phyloP scores from a whole-genome alignment of 2,113 vertebrate genomes.

The Tragelaphus imberbis region DNA sequence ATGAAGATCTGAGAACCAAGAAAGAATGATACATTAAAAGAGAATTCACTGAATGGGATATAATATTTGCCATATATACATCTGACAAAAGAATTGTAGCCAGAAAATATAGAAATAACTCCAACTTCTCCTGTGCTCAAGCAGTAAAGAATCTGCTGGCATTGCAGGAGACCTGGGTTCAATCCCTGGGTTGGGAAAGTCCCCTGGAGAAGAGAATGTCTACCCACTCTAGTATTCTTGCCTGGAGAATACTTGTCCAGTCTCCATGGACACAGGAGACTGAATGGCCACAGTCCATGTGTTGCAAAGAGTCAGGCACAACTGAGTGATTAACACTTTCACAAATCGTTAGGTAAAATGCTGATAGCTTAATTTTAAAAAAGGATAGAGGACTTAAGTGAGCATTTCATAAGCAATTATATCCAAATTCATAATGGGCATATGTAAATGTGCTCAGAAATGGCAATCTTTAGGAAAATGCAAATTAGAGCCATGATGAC shows the following conservation, averaged over 20 bases:
- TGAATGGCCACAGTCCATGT: background rate
- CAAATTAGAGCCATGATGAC: slow-evolving; percentile 22
- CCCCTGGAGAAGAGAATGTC: background rate
- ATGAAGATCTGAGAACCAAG: background rate
- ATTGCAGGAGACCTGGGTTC: background rate
- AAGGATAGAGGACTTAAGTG: background rate
- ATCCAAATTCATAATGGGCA: background rate
- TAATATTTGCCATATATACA: background rate
- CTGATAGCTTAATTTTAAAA: background rate
- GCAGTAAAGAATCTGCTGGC: background rate
- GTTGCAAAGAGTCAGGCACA: background rate
- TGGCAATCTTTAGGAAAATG: background rate
- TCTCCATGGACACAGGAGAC: background rate
- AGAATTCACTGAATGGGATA: background rate
- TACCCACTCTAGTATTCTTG: background rate
- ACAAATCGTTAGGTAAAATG: background rate
- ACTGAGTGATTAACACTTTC: background rate
- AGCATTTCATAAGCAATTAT: background rate
- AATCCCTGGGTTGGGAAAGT: background rate
- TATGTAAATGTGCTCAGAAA: slow-evolving; percentile 9
- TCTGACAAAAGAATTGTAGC: background rate
- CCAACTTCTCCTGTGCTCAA: background rate
- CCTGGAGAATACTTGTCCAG: background rate
- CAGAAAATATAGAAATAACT: background rate
- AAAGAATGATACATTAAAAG: background rate